Base-by-base conservation (phyloP, 1,140 invertebrate genomes). In the Drosophila malerkotliana region DNA sequence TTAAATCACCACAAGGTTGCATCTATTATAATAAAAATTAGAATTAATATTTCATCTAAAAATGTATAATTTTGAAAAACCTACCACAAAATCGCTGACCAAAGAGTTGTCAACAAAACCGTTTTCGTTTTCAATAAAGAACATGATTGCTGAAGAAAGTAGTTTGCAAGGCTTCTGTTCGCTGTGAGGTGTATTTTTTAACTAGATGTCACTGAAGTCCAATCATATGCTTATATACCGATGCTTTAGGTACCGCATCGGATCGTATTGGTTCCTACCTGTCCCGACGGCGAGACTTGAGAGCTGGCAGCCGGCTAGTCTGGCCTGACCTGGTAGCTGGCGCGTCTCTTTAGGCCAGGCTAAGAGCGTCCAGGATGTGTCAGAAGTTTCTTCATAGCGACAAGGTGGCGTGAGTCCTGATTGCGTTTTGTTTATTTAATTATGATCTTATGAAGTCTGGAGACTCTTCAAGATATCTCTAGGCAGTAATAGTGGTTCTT, bases 171-270 rank as follows among this genome's bases (percentile, higher is more conserved):
- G 52, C 61, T 66, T 66, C 64, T 71, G 73, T 45, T 54, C 82
- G 45, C 55, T 45, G 41, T 64, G 58, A 76, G 48, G 26, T 66
- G 32, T 26, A 28, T 82, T 87, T 87, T 88, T 87, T 87, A 79
- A 87, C 74, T 87, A 59, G 24, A 55, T 82, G 59, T 4, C 53
- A 45, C n/a, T 26, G 59, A 26, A 41, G n/a, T 24, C 37, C 10
- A n/a, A 37, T 54, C 45, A 39, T 76, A 53, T 76, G 68, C 69
- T 87, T 87, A 66, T 87, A 87, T 87, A 87, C 71, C 37, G 4
- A 28, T 3, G 12, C 10, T 48, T 37, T 54, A 87, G 83, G 81
- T 75, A 82, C 26, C 41, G 44, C 1, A 69, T 52, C 63, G 48
- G 48, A 71, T 80, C 61, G 49, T 21, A 63, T 61, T 72, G 73